Base-by-base conservation (phyloP, 2,888 invertebrate species). In the Lithophane socia region DNA sequence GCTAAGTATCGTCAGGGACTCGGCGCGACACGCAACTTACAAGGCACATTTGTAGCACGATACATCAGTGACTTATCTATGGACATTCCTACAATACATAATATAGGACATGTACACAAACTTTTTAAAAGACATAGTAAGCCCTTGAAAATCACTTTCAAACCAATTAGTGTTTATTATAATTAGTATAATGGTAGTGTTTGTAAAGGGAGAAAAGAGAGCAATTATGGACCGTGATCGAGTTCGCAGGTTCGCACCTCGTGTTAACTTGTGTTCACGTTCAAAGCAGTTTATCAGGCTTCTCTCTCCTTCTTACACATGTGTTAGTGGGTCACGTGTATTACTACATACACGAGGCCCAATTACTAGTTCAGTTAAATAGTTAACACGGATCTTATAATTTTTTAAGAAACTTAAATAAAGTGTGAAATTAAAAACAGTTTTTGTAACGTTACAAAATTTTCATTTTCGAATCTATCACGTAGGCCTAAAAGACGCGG, bases 271-370 rank as follows among this genome's bases (percentile, higher is more conserved):
- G n/a, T 56, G 16, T 54, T 44, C 18, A 29, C 44, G n/a, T 47
- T 73, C 29, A 49, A 24, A 72, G 49, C 70, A 44, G 47, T 58
- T 75, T 75, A n/a, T 75, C 18, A 18, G 75, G 47, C 37, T 75
- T 58, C 47, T n/a, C 42, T 54, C 42, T 29, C 5, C 24, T 9
- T n/a, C 8, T 37, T 12, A 12, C 37, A 56, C 44, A 44, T n/a
- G 66, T 21, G 21, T 7, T 7, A 63, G 63, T 21, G 1, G 21
- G 61, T 37, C 21, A 37, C 63, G 13, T 24, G 18, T 29, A 49
- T 21, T 10, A 54, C 16, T 3, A 42, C 5, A 4, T 13, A 29
- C 29, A 29, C 49, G 66, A 54, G 21, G 13, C 67, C 21, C 21
- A 21, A 4, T 58, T 24, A 21, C 9, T 58, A 13, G 24, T 58